Base-by-base conservation (phyloP, 2,888 invertebrate species). In the Drosophila planitibia region DNA sequence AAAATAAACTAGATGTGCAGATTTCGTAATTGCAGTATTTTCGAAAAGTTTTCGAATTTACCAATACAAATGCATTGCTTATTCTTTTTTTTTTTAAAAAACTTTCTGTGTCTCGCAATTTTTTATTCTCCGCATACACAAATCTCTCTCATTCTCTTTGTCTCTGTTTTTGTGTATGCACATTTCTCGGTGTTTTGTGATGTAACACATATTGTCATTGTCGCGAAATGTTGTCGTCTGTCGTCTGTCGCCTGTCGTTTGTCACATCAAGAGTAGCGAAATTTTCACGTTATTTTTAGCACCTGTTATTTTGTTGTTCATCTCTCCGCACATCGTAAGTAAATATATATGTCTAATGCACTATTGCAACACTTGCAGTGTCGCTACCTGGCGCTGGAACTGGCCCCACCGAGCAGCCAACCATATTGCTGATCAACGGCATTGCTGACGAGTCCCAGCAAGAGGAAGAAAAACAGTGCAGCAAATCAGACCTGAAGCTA, bases 311-410 rank as follows among this genome's bases (percentile, higher is more conserved):
- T 30, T 49, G 52, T 59, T 71, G 16, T 51, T 51, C 14, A n/a
- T 55, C 60, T 52, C 53, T 37, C 39, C n/a, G 39, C 53, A 53
- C 55, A 47, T 32, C 51, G 60, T 37, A 74, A 57, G 74, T 74
- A 61, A 70, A 69, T 74, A 65, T 58, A 62, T 59, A 25, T 66
- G 16, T 74, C 28, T 74, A n/a, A 64, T 65, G 30, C n/a, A 22
- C 33, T 3, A 54, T 52, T 61, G 32, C n/a, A 33, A 39, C 25
- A 53, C n/a, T 89, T 85, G 28, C 75, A 93, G 93, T 93, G 92
- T 93, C 93, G 89, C 91, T 93, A 88, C 93, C 93, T 85, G 93
- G 93, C 83, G 92, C 93, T 89, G 92, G 92, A 90, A 90, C 89
- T 79, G 89, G 85, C 69, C 67, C 85, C 72, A 81, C 77, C 70